A percentile compares a stretch with the other conserved stretches of the same genome.
phyloP scores from a whole-genome alignment of 2,797 vertebrate genomes.

The Huso huso region DNA sequence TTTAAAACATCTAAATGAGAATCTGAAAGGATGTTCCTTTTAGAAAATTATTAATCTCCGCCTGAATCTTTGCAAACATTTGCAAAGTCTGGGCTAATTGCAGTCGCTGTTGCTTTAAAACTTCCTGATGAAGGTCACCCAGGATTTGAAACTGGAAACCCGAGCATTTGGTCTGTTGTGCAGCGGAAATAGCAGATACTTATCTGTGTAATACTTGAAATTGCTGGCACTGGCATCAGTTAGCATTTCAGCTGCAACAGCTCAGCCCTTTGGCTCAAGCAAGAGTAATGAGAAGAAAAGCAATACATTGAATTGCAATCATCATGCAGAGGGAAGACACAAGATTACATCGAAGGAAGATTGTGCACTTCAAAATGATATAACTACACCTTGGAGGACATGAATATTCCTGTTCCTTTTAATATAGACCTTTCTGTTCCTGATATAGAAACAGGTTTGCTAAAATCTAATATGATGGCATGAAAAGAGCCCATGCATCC shows the following conservation, averaged over 20 bases:
- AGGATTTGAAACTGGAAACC: conserved; percentile 34
- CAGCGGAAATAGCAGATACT: conserved; percentile 19
- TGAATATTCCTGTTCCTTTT: too few relatives aligned
- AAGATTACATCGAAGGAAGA: conserved; percentile 18
- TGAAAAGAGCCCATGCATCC: too few relatives aligned
- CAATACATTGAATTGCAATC: not conserved
- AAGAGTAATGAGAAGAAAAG: not conserved
- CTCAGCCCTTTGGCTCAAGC: not conserved
- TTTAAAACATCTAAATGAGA: too few relatives aligned
- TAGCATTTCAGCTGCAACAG: not conserved
- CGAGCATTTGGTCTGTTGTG: conserved; percentile 20
- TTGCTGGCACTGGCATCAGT: not conserved
- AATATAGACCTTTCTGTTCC: too few relatives aligned
- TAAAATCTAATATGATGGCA: too few relatives aligned
- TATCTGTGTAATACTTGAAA: not conserved
- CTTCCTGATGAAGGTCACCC: conserved; percentile 40
- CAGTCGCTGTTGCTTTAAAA: conserved; percentile 13
- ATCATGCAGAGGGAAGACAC: conserved; percentile 1
- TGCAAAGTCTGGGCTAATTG: too few relatives aligned
- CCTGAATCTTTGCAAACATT: too few relatives aligned
- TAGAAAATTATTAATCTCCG: too few relatives aligned
- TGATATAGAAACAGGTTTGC: too few relatives aligned
- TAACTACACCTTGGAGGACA: too few relatives aligned
- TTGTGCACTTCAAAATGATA: not conserved
- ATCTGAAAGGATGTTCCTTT: too few relatives aligned